Conservation (phyloP, 1,140 invertebrate species). For the Tyrophagus putrescentiae region DNA sequence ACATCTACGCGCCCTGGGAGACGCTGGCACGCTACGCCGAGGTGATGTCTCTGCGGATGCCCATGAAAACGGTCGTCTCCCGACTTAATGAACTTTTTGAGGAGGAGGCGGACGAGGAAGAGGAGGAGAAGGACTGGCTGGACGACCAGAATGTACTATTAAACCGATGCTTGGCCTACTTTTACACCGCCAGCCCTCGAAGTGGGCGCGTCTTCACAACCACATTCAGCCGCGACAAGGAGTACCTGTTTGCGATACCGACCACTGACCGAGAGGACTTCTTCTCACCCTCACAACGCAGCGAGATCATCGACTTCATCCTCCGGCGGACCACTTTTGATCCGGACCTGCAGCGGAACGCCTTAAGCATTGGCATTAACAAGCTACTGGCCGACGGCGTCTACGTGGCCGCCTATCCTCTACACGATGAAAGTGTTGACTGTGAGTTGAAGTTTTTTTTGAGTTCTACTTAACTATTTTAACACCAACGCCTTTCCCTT, state of each 20-base stretch:
- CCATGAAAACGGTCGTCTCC: slow-evolving; percentile 49
- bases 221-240: slow-evolving; percentile 44
- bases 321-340: slow-evolving; percentile 55
- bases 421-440: slow-evolving; percentile 57
- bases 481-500: too few relatives aligned
- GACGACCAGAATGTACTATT: too few relatives aligned
- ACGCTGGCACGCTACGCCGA: slow-evolving; percentile 78
- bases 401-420: slow-evolving; percentile 69
- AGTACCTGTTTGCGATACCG: slow-evolving; percentile 55
- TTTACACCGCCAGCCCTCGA: too few relatives aligned
- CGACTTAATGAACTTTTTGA: slow-evolving; percentile 14
- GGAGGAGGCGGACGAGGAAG: slow-evolving; percentile 15
- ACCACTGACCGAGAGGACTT: slow-evolving; percentile 48
- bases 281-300: slow-evolving; percentile 66
- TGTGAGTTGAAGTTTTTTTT: neutral
- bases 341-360: slow-evolving; percentile 23
- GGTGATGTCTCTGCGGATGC: slow-evolving; percentile 81
- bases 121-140: too few relatives aligned
- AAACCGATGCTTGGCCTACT: too few relatives aligned
- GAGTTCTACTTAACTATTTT: neutral
- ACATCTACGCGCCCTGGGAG: slow-evolving; percentile 72
- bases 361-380: slow-evolving; percentile 42
- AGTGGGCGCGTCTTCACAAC: neutral
- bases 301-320: slow-evolving; percentile 79
- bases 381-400: slow-evolving; percentile 56